These are phyloP conservation scores for Bhutanitis thaidina DNA, from an alignment of 2,888 invertebrate genomes.

Conservation along the genomic window DNA sequence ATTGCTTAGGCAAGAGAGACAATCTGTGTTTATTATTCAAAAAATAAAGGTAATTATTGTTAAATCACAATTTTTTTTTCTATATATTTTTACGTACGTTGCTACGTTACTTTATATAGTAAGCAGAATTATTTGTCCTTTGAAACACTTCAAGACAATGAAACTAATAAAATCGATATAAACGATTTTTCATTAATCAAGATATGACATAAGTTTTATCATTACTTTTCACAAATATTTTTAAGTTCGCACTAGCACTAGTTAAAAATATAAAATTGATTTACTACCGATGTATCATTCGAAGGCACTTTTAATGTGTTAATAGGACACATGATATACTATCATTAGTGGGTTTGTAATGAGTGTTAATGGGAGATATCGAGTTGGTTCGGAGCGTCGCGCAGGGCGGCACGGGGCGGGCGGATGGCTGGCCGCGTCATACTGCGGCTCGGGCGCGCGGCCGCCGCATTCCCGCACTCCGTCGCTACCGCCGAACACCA, in stretches of 20 bases:
- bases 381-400: conserved; percentile 31
- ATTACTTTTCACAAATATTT: conserved; percentile 6
- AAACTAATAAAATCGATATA: conserved; percentile 3
- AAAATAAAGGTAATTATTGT: too few species aligned
- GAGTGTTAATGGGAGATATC: conserved; percentile 39
- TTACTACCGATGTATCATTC: conserved; percentile 30
- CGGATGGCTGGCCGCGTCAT: conserved; percentile 64
- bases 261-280: conserved; percentile 1
- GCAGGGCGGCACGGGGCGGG: conserved; percentile 50
- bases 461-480: conserved; percentile 41
- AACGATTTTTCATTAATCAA: neutral
- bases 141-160: neutral
- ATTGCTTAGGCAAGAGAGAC: too few species aligned
- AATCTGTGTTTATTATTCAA: too few species aligned
- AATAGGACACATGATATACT: conserved; percentile 29
- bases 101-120: conserved; percentile 68
- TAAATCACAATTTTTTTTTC: neutral
- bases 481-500: conserved; percentile 33
- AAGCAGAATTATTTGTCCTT: conserved; percentile 57
- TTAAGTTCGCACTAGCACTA: conserved; percentile 9
- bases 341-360: conserved; percentile 27
- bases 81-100: conserved; percentile 36
- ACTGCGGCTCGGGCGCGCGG: conserved; percentile 60
- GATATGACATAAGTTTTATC: conserved; percentile 1
- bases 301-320: conserved; percentile 53